phyloP scores from a whole-genome alignment of 2,797 vertebrate species.

The Xiphorhynchus erythropygius region DNA sequence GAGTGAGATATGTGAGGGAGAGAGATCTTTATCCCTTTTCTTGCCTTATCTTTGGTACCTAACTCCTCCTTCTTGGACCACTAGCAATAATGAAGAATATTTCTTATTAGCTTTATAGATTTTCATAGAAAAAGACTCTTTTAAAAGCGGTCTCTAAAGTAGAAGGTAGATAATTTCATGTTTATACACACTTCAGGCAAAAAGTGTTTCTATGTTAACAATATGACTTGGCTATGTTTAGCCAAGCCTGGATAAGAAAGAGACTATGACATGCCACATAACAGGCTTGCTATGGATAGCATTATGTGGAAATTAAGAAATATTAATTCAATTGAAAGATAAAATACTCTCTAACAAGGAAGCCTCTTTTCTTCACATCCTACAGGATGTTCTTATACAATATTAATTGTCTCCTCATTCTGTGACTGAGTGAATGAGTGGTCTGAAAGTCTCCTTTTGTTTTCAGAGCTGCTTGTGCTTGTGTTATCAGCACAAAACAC shows the following conservation, averaged over 20 bases:
- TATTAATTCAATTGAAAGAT: background rate
- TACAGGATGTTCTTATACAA: background rate
- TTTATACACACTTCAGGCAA: background rate
- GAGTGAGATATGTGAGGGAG: background rate
- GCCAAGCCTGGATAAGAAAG: background rate
- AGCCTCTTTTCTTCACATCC: background rate
- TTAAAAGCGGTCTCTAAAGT: background rate
- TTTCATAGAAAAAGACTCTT: background rate
- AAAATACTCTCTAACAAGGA: background rate
- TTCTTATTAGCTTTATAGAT: background rate
- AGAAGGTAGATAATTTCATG: background rate
- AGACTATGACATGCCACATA: background rate
- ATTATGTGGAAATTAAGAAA: background rate
- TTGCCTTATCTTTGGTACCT: background rate
- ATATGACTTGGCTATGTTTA: background rate
- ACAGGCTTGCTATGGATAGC: background rate
- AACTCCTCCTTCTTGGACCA: background rate
- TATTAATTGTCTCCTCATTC: background rate
- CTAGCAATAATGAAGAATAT: background rate
- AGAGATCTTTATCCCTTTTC: background rate
- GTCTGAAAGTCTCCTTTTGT: conserved; percentile 11
- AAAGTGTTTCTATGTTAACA: background rate
- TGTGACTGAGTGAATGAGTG: background rate
- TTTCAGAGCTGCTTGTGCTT: background rate
- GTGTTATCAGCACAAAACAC: conserved; percentile 29